These are phyloP conservation scores for Percina caprodes DNA, from an alignment of 2,113 vertebrate genomes.

Conservation along the genomic window DNA sequence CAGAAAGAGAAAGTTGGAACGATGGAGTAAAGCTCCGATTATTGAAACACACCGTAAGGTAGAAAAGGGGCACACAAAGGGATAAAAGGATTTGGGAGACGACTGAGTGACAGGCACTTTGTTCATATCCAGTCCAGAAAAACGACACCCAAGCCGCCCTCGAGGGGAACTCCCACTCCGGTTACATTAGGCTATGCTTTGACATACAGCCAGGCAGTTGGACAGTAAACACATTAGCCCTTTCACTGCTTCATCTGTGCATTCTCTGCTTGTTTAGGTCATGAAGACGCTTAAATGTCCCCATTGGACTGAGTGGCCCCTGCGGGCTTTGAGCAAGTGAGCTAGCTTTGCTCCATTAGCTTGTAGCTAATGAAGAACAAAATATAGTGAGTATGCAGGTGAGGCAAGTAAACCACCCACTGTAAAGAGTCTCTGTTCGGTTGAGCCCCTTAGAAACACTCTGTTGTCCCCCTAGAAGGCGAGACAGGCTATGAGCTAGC, in stretches of 20 bases:
- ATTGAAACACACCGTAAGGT: conserved; percentile 18
- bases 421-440: conserved; percentile 2
- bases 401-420: neutral
- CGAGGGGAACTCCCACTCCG: conserved; percentile 70
- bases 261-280: neutral
- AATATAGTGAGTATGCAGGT: neutral
- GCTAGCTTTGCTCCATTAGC: conserved; percentile 17
- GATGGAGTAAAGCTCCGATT: conserved; percentile 14
- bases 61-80: conserved; percentile 16
- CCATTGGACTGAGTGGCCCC: conserved; percentile 22
- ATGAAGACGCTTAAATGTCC: conserved; percentile 37
- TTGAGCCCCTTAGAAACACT: neutral
- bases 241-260: conserved; percentile 26
- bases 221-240: conserved; percentile 49
- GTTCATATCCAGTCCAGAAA: conserved; percentile 60
- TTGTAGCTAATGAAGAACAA: neutral
- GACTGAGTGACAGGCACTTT: conserved; percentile 71
- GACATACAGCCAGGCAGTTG: conserved; percentile 37
- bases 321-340: conserved; percentile 7
- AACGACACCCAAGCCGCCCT: conserved; percentile 67
- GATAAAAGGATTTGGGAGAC: conserved; percentile 54
- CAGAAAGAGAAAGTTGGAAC: conserved; percentile 37
- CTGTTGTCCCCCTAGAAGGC: conserved; percentile 7
- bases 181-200: conserved; percentile 58
- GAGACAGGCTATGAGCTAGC: neutral